Evolutionary conservation across 1,140 invertebrate genomes (phyloP).

Genomic region (Harpegnathos saltator): DNA sequence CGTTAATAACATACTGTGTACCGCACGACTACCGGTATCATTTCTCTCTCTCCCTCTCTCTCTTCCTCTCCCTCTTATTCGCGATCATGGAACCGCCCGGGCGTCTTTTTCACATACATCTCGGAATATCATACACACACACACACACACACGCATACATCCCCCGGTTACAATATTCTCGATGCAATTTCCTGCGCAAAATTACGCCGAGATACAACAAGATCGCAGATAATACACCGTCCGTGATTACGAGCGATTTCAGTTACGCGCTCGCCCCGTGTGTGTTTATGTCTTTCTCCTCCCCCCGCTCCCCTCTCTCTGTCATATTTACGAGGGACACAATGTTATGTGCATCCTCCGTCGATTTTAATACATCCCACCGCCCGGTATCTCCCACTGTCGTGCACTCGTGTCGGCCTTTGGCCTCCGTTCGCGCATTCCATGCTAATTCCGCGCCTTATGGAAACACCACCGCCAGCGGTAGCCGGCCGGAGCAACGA

Average conservation of each 20-base stretch:
- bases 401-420: too few relatives aligned
- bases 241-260: conserved; percentile 44
- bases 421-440: too few relatives aligned
- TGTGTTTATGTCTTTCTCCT: conserved; percentile 23
- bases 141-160: not conserved
- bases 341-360: too few relatives aligned
- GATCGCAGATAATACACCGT: conserved; percentile 24
- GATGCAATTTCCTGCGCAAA: conserved; percentile 47
- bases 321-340: too few relatives aligned
- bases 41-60: not conserved
- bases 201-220: conserved; percentile 31
- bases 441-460: too few relatives aligned
- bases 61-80: too few relatives aligned
- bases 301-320: too few relatives aligned
- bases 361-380: too few relatives aligned
- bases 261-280: conserved; percentile 25
- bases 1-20: conserved; percentile 20
- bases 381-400: too few relatives aligned
- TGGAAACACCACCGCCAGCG: too few relatives aligned
- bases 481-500: too few relatives aligned
- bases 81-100: not conserved
- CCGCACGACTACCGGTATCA: not conserved
- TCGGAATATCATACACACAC: not conserved
- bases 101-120: not conserved
- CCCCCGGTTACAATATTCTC: conserved; percentile 24